Evolutionary conservation across 2,113 vertebrate genomes (phyloP).

Genomic region (Tringa solitaria): DNA sequence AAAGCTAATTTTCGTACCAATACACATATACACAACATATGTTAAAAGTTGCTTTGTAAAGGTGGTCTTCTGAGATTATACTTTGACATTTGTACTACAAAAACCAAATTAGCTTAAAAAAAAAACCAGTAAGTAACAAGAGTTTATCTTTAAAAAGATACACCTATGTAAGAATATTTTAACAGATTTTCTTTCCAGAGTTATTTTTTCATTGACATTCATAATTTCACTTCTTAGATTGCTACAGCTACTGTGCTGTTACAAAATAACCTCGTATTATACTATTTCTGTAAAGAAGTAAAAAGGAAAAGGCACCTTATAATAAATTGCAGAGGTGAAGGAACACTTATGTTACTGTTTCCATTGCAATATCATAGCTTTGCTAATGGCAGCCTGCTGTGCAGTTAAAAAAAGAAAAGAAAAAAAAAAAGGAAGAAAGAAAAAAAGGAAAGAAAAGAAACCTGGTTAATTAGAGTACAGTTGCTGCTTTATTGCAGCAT

Average conservation of each 20-base stretch:
- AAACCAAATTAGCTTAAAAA: not conserved
- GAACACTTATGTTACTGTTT: slow-evolving; percentile 24
- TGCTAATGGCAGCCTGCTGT: slow-evolving; percentile 48
- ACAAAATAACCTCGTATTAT: slow-evolving; percentile 26
- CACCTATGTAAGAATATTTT: not conserved
- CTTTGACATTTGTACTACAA: not conserved
- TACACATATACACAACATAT: not conserved
- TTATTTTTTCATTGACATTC: slow-evolving; percentile 12
- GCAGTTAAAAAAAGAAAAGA: not conserved
- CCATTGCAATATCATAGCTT: slow-evolving; percentile 42
- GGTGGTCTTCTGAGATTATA: not conserved
- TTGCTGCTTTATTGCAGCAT: slow-evolving; percentile 71
- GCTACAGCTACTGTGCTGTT: not conserved
- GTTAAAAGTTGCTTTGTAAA: not conserved
- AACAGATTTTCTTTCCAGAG: not conserved
- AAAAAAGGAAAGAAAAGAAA: not conserved
- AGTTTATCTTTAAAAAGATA: slow-evolving; percentile 5
- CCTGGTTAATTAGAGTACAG: slow-evolving; percentile 74
- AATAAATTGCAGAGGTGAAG: slow-evolving; percentile 30
- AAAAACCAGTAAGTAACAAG: not conserved
- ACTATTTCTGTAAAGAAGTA: not conserved
- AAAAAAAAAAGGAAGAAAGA: not conserved
- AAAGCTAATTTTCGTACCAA: not conserved
- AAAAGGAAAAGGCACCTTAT: not conserved
- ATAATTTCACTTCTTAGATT: not conserved